Evolutionary conservation across 2,113 vertebrate genomes (phyloP), one percentile per base, ranked within the genome.

Genomic region (Xenopus borealis): DNA sequence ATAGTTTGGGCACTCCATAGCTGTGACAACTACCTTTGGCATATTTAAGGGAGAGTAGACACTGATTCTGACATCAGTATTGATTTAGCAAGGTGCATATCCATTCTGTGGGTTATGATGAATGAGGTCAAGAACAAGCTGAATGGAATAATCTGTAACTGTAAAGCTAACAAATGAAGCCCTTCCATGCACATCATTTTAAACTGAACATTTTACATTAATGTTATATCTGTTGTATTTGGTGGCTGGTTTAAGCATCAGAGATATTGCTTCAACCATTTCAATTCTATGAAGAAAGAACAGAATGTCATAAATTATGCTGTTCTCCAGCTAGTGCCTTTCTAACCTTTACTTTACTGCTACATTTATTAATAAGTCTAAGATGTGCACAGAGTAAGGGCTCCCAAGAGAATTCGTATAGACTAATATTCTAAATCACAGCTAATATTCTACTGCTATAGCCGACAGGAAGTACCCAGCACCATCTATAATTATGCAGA

Each of bases 401-500:
- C 16, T 58, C 55, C 18, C 55, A n/a, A 18, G 17, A 58, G 55
- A 1, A 58, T 50, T 50, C 14, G 2, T 50, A 16, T 7, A 53
- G 17, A 70, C 8, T 40, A 44, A 58, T 19, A 0, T 72, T 18
- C 72, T 52, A 58, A 20, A 45, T 78, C 30, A 62, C 66, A 9
- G 0, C 0, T 75, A 68, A 33, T 79, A 78, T 69, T 62, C 27
- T 70, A 19, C 66, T 62, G 55, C 27, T 69, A 40, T 27, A 52
- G 14, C 0, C 75, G 58, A 0, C 0, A 73, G 16, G 40, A 70
- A 71, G 20, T 16, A 30, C 16, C 69, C 7, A 50, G 6, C 12
- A 61, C 30, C 67, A 6, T 30, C 13, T 0, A 0, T 46, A 70
- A n/a, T 80, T 72, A 11, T 1, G 40, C 12, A 75, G 46, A 47